Conservation (phyloP, 1,140 invertebrate genomes). For the Antheraea mylitta region DNA sequence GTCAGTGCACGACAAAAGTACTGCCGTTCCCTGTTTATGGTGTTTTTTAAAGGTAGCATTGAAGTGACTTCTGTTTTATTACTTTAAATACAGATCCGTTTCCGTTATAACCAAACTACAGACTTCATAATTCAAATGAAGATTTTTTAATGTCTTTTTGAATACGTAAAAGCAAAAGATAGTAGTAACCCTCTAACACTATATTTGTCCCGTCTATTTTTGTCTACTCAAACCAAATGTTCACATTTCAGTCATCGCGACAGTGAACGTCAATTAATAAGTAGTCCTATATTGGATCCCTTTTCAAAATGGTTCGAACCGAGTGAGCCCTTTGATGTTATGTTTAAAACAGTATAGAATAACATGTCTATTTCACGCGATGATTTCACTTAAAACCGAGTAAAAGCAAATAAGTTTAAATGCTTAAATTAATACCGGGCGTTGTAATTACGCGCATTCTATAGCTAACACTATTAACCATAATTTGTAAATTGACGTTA, state of each 20-base stretch:
- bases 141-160: too few species aligned
- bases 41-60: conserved; percentile 62
- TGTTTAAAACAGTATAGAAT: conserved; percentile 46
- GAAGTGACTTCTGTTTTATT: conserved; percentile 46
- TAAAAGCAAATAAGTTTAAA: too few species aligned
- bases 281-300: conserved; percentile 19
- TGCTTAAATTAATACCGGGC: too few species aligned
- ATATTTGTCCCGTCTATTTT: conserved; percentile 42
- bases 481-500: conserved; percentile 6
- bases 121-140: not conserved
- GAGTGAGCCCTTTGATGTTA: conserved; percentile 48
- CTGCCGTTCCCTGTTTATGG: conserved; percentile 54
- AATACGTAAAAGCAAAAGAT: not conserved
- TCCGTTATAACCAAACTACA: conserved; percentile 31
- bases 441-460: not conserved
- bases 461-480: not conserved
- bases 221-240: conserved; percentile 37
- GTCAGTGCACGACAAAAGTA: conserved; percentile 56
- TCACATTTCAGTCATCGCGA: conserved; percentile 56
- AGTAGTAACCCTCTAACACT: conserved; percentile 10
- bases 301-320: conserved; percentile 24
- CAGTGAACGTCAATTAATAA: conserved; percentile 52
- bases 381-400: too few species aligned
- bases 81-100: conserved; percentile 29
- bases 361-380: not conserved